phyloP scores from a whole-genome alignment of 37 sponge, comb jelly and placozoan species.

The Cladorhizidae sp. region DNA sequence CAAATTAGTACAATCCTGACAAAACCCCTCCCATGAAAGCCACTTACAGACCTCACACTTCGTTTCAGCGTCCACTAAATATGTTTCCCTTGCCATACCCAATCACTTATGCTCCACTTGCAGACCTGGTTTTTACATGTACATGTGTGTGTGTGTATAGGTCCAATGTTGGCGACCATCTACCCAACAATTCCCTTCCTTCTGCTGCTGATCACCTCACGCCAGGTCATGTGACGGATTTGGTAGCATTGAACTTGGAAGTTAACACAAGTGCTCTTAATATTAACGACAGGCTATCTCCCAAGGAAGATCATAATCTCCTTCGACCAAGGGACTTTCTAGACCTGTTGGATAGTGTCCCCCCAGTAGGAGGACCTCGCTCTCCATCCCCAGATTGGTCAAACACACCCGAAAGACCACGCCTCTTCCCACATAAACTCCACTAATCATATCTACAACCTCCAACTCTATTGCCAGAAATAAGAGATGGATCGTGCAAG shows the following conservation, averaged over 20 bases:
- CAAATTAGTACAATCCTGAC: too few species aligned
- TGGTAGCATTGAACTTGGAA: background rate
- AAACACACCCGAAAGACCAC: conserved; percentile 24
- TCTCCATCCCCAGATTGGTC: background rate
- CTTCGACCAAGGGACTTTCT: conserved; percentile 4
- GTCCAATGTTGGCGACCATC: too few species aligned
- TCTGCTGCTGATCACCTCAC: background rate
- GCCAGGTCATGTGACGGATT: background rate
- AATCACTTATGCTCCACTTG: too few species aligned
- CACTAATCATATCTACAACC: background rate
- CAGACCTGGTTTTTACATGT: too few species aligned
- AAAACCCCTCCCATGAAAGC: too few species aligned
- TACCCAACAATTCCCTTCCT: background rate
- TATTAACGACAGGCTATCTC: background rate
- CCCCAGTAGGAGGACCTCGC: background rate
- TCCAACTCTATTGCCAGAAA: background rate
- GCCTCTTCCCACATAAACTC: conserved; percentile 41
- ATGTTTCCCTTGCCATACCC: too few species aligned
- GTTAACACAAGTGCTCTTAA: conserved; percentile 16
- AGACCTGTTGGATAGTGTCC: conserved; percentile 13
- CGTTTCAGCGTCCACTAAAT: too few species aligned
- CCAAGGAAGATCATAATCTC: background rate
- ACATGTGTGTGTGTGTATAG: too few species aligned
- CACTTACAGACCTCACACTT: too few species aligned
- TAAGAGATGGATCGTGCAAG: too few species aligned